Conservation (phyloP, 2,797 vertebrate genomes). For the Pipistrellus pipistrellus region DNA sequence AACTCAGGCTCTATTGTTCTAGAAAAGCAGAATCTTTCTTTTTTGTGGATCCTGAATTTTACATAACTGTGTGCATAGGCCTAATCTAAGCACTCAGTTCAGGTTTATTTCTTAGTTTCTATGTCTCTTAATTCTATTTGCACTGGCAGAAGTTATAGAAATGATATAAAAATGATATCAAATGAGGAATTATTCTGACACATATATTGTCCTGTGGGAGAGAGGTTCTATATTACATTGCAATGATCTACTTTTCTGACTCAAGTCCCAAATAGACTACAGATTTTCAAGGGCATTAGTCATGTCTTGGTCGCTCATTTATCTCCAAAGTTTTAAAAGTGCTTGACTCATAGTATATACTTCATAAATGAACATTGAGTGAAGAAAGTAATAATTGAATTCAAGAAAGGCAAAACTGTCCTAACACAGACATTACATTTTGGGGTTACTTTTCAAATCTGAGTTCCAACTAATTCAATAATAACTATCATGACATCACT, state of each 20-base stretch:
- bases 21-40: background rate
- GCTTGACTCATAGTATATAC: background rate
- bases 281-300: background rate
- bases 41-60: slow-evolving; percentile 10
- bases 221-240: background rate
- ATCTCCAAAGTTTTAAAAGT: background rate
- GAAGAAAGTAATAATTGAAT: background rate
- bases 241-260: background rate
- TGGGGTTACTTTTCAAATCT: slow-evolving; percentile 1
- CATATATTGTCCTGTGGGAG: background rate
- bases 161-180: background rate
- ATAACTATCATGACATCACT: background rate
- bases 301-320: background rate
- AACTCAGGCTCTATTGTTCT: background rate
- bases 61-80: background rate
- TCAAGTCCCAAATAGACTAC: background rate
- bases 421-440: background rate
- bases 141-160: background rate
- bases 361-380: slow-evolving; percentile 30
- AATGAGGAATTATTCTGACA: background rate
- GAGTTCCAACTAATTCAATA: background rate
- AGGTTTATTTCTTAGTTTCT: slow-evolving; percentile 17
- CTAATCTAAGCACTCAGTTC: background rate
- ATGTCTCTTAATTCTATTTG: slow-evolving; percentile 31
- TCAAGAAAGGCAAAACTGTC: background rate